phyloP scores from a whole-genome alignment of 2,113 vertebrate species.

The Scatophagus argus region DNA sequence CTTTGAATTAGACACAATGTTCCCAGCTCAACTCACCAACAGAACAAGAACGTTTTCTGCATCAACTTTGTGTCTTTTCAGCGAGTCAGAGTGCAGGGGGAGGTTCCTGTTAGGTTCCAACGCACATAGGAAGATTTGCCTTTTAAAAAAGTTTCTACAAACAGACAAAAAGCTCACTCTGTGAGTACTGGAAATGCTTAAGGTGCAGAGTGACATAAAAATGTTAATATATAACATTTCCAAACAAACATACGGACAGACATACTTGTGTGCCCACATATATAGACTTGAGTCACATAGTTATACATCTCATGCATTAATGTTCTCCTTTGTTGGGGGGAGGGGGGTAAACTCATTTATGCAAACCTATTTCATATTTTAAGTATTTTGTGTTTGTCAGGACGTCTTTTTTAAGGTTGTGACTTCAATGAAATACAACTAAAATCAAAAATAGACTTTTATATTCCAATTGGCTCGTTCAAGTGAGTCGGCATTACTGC shows the following conservation, averaged over 20 bases:
- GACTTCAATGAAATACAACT: conserved; percentile 68
- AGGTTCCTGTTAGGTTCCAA: conserved; percentile 10
- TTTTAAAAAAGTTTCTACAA: conserved; percentile 29
- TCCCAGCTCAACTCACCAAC: conserved; percentile 20
- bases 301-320: conserved; percentile 26
- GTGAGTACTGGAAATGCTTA: conserved; percentile 18
- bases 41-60: conserved; percentile 54
- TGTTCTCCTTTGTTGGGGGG: conserved; percentile 24
- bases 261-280: conserved; percentile 1
- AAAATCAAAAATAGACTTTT: conserved; percentile 56
- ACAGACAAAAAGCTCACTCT: conserved; percentile 24
- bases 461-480: conserved; percentile 47
- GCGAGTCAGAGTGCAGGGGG: conserved; percentile 34
- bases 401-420: conserved; percentile 53
- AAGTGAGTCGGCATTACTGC: conserved; percentile 42
- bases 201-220: conserved; percentile 17
- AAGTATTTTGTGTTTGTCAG: conserved; percentile 41
- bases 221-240: conserved; percentile 29
- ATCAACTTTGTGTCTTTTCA: conserved; percentile 24
- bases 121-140: background rate
- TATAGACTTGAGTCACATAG: background rate
- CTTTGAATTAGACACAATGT: conserved; percentile 62
- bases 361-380: conserved; percentile 44
- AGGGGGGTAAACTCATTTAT: background rate
- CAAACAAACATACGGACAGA: background rate